A percentile compares a stretch with the other conserved stretches of the same genome.
Evolutionary conservation across 2,113 vertebrate genomes (phyloP).

Genomic region (Halcyon senegalensis): DNA sequence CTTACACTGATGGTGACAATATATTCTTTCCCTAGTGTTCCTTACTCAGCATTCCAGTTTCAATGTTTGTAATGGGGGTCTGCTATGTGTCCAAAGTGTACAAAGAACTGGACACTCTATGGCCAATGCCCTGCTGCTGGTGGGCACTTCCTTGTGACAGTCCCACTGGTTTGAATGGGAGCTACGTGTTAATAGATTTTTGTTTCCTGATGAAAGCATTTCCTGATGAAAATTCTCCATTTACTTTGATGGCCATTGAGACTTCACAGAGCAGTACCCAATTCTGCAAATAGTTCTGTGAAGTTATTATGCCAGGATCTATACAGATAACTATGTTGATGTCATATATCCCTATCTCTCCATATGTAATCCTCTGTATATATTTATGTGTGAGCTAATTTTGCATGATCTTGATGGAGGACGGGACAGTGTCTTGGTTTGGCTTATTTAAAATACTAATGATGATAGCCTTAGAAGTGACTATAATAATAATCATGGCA

Average conservation of each 20-base stretch:
- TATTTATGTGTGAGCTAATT: neutral
- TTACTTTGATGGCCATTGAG: neutral
- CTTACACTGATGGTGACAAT: neutral
- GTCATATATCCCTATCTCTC: neutral
- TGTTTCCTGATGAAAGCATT: neutral
- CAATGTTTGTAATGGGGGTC: neutral
- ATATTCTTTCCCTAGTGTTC: neutral
- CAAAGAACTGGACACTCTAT: neutral
- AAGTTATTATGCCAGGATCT: neutral
- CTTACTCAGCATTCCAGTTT: neutral
- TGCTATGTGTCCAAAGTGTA: neutral
- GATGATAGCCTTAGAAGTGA: neutral
- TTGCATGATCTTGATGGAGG: neutral
- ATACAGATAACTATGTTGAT: neutral
- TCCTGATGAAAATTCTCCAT: neutral
- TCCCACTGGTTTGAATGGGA: neutral
- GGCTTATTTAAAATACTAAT: neutral
- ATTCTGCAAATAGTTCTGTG: constrained; percentile 1
- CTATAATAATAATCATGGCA: neutral
- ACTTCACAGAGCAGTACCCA: neutral
- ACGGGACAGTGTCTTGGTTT: neutral
- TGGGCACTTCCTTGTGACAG: accelerated
- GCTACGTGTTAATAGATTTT: neutral
- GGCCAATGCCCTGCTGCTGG: neutral
- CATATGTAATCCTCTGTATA: neutral